Percentiles rank a stretch among this genome's conserved stretches.
These are phyloP conservation scores for Campoplex nolae DNA, from an alignment of 2,888 invertebrate species.

Conservation along the genomic window DNA sequence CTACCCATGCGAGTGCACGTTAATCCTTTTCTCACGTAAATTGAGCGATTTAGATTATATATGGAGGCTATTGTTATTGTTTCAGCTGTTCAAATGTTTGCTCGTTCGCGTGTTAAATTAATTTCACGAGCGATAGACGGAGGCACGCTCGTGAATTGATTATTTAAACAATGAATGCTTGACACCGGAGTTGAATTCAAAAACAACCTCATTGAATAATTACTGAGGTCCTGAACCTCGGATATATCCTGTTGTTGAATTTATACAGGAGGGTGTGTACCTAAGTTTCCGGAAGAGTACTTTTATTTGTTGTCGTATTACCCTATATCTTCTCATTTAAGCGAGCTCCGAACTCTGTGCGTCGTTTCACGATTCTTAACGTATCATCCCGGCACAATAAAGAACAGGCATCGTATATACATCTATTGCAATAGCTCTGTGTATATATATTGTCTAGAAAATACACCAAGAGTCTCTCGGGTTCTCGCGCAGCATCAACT, in stretches of 20 bases:
- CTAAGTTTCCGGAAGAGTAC: background rate
- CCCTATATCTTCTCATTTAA: conserved; percentile 29
- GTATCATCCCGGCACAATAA: conserved; percentile 39
- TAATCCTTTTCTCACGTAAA: conserved; percentile 39
- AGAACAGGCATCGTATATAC: conserved; percentile 2
- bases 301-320: conserved; percentile 8
- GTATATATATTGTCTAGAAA: background rate
- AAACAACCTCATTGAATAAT: background rate
- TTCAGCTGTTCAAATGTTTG: background rate
- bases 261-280: background rate
- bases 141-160: background rate
- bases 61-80: conserved; percentile 5
- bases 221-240: background rate
- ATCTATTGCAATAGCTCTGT: background rate
- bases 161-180: background rate
- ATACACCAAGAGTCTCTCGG: conserved; percentile 30
- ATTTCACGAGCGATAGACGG: conserved; percentile 2
- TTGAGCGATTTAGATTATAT: conserved; percentile 22
- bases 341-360: background rate
- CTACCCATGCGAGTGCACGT: conserved; percentile 5
- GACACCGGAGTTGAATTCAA: background rate
- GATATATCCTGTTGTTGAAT: background rate
- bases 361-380: conserved; percentile 32
- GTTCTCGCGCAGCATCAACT: conserved; percentile 58
- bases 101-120: conserved; percentile 3